Base-by-base conservation (phyloP, 1,140 invertebrate genomes). In the Dolichoris vasculosae region DNA sequence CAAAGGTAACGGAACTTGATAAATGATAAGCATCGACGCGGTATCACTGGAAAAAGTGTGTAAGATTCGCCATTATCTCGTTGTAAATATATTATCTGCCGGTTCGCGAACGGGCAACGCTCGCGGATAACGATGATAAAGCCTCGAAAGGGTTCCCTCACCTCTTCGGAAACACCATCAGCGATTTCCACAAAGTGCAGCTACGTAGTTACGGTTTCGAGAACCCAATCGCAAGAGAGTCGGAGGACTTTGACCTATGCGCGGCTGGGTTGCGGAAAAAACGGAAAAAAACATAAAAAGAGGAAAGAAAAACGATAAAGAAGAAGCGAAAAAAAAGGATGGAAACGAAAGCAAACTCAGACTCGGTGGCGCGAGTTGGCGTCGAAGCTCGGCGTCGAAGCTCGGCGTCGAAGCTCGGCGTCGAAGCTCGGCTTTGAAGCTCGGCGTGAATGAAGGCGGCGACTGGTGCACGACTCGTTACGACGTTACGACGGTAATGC, bases 81-180 rank as follows among this genome's bases (percentile, higher is more conserved):
- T 67, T 80, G 59, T 13, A 46, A 80, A 80, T 80, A 46, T 26
- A 46, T 46, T 80, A 80, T 80, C 78, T 63, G 23, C 2, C 55
- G 1, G 23, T 20, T 35, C 1, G 35, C 20, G 13, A 46, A 48
- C 23, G 71, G 2, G 71, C 40, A 17, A 26, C 71, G 71, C 43
- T 75, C 71, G n/a, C 20, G 23, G 40, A 48, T 59, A 51, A 51
- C 48, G 48, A 17, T 17, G 69, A 73, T 75, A 48, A 48, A 75
- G 71, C 38, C 26, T 75, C n/a, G 23, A 1, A 26, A 40, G 69
- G 20, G 38, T 20, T 48, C 71, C 26, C 43, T 11, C n/a, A 3
- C 35, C 1, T 20, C 35, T 6, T 26, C 13, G 55, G 2, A 3
- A 26, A 26, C 55, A 26, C 55, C 55, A 13, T 26, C 1, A 6